phyloP scores from a whole-genome alignment of 64 coral and sea anemone species.

The Stichodactyla helianthus region DNA sequence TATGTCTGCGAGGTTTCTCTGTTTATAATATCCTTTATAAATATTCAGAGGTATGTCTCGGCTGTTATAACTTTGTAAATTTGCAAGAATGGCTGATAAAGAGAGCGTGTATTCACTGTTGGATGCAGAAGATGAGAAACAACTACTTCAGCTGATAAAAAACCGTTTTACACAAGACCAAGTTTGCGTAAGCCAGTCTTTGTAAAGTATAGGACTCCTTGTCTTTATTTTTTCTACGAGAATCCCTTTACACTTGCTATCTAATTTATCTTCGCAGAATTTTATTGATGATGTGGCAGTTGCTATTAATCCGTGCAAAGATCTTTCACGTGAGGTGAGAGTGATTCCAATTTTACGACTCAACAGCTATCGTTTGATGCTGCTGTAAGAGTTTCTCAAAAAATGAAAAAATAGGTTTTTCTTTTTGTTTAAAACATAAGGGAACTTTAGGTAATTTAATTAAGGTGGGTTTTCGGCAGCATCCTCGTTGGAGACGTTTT shows the following conservation, averaged over 20 bases:
- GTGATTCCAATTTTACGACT: background rate
- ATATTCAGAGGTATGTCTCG: background rate
- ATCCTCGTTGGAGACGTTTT: background rate
- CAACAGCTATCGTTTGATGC: background rate
- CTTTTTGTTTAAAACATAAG: background rate
- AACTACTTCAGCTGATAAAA: background rate
- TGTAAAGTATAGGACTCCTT: background rate
- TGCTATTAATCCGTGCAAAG: background rate
- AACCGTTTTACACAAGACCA: constrained; percentile 1
- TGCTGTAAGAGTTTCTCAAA: background rate
- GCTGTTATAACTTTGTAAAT: background rate
- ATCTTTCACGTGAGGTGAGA: background rate
- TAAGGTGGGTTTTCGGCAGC: no score
- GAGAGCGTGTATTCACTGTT: background rate
- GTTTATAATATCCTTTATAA: background rate
- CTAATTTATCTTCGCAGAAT: background rate
- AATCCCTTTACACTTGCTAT: background rate
- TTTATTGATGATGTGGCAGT: background rate
- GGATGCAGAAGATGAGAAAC: background rate
- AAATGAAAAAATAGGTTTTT: background rate
- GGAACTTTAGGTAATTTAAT: background rate
- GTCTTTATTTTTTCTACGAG: background rate
- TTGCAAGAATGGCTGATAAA: background rate
- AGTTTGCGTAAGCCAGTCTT: background rate
- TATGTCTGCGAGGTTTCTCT: background rate